These are phyloP conservation scores for Poeciliopsis retropinna DNA, from an alignment of 2,113 vertebrate species.

Conservation along the genomic window DNA sequence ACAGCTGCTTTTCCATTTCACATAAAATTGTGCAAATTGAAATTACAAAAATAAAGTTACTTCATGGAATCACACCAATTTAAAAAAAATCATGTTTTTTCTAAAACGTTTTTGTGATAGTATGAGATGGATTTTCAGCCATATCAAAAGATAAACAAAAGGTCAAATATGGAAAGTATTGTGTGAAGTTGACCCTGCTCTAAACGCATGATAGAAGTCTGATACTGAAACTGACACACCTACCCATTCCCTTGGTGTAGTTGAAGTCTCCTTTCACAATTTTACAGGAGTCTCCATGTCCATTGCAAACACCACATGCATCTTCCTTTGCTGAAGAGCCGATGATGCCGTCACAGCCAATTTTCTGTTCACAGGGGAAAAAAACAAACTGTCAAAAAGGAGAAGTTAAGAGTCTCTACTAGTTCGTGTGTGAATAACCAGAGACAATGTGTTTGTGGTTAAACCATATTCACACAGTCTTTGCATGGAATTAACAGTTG, in stretches of 20 bases:
- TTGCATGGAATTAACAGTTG: too few relatives aligned
- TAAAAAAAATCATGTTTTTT: too few relatives aligned
- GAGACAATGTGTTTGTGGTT: neutral
- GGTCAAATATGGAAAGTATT: too few relatives aligned
- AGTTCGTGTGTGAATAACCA: neutral
- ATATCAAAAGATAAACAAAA: too few relatives aligned
- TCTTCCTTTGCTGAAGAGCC: constrained; percentile 93
- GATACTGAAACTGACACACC: constrained; percentile 58
- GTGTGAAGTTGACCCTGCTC: neutral
- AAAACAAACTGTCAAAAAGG: neutral
- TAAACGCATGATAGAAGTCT: neutral
- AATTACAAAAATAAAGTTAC: too few relatives aligned
- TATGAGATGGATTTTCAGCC: too few relatives aligned
- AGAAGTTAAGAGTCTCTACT: neutral
- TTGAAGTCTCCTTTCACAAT: constrained; percentile 97
- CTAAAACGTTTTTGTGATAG: too few relatives aligned
- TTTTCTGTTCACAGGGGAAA: constrained; percentile 81
- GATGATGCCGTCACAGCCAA: constrained; percentile 94
- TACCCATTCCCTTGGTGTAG: constrained; percentile 93
- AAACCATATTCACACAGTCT: neutral
- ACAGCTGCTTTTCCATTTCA: too few relatives aligned
- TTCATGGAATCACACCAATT: too few relatives aligned
- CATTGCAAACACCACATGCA: constrained; percentile 92
- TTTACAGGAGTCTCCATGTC: constrained; percentile 92
- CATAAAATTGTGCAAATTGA: too few relatives aligned